Base-by-base conservation (phyloP, 2,113 vertebrate genomes). In the Eubucco bourcierii region DNA sequence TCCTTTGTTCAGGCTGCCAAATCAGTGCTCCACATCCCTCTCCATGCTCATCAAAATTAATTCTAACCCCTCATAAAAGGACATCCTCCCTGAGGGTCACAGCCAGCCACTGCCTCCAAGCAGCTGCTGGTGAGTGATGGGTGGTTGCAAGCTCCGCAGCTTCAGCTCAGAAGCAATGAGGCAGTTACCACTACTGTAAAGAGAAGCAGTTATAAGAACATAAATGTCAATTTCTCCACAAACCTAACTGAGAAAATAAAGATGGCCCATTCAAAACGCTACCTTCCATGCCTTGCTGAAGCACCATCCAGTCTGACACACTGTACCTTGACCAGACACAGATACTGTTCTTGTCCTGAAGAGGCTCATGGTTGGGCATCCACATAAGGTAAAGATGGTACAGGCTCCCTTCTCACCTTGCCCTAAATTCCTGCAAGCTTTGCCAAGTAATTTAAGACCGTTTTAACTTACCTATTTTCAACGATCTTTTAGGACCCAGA, bases 81-180 rank as follows among this genome's bases (percentile, higher is more conserved):
- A 28, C 0, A 5, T 33, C 44, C 46, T 25, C 37, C 23, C 53
- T 6, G 2, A 72, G 27, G 34, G 44, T 21, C 18, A 23, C 0
- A 0, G 52, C 33, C 28, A 25, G 87, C 21, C 6, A 0, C 20
- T 41, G 58, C 21, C 65, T 28, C 52, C 3, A 1, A n/a, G 37
- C 37, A 27, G 68, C 46, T 33, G 15, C 2, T 15, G 19, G n/a
- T 21, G 10, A 33, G 44, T 16, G 44, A 46, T 18, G 8, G 65
- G 39, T 24, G 25, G 37, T 1, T 39, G 37, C n/a, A 24, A 47
- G 55, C 19, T 18, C 12, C 37, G 12, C 37, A 28, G 44, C 10
- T 47, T 39, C 23, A 4, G 8, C 12, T 41, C 5, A 53, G 65
- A 58, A 65, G 59, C 18, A 25, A 8, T 3, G 21, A 15, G n/a